Evolutionary conservation across 2,888 invertebrate species (phyloP), one percentile per base, ranked within the genome.

Genomic region (Eulithis prunata): DNA sequence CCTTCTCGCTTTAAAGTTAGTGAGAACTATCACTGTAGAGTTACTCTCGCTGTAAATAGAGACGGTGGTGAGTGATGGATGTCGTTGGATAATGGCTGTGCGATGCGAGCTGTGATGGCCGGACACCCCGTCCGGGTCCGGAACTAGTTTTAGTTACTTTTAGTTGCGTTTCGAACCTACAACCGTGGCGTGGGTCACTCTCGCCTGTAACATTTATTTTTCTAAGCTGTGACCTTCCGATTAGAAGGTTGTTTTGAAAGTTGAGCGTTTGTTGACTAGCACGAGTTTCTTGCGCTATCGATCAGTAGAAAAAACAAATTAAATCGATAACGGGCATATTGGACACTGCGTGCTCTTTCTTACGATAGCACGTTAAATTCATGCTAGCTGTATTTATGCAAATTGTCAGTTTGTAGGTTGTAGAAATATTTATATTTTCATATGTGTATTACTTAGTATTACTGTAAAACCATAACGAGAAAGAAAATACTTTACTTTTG

Each of bases 51-150:
- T 63, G 63, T 67, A 67, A 55, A 64, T 64, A 64, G 64, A 64
- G 68, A 63, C 67, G 57, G 55, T 66, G 66, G 57, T 62, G 62
- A 62, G 45, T 63, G 57, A 54, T 54, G 53, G 58, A 58, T 64
- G 64, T 58, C 47, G 36, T 62, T 55, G 56, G 47, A 53, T 57
- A 57, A 66, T 63, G 68, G 68, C 64, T 68, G 68, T 64, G 64
- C 57, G 68, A 60, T 54, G 68, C 57, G 68, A 58, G 68, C 68
- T 68, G 68, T 68, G 68, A 68, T 57, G 67, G 53, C 64, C 64
- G 64, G 67, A 57, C 56, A 32, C 46, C 54, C 49, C 41, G 51
- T 53, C 55, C 62, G 62, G 59, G 51, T 53, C 55, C 62, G 62
- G 59, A 60, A 59, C 36, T 58, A 61, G 60, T 53, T 58, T 46